A percentile compares a stretch with the other conserved stretches of the same genome.
Evolutionary conservation across 2,797 vertebrate species (phyloP).

Genomic region (Uromys caudimaculatus): DNA sequence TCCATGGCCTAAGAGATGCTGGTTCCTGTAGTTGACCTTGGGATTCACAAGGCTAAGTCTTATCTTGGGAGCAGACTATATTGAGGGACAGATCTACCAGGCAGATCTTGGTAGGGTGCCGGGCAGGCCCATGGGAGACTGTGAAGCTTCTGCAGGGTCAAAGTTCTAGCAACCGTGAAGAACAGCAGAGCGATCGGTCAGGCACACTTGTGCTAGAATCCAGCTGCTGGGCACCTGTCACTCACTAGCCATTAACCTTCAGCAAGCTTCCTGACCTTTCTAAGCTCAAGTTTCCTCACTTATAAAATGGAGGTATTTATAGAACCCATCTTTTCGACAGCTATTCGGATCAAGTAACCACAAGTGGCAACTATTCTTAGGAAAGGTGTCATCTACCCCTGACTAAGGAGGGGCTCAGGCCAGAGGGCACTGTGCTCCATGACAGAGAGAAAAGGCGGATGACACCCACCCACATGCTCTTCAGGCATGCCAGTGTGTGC

Average conservation of each 20-base stretch:
- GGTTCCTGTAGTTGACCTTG: too few species aligned
- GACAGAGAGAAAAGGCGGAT: neutral
- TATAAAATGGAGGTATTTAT: slow-evolving; percentile 65
- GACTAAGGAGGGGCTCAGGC: neutral
- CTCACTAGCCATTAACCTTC: neutral
- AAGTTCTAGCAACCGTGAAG: rapidly evolving
- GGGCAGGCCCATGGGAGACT: rapidly evolving
- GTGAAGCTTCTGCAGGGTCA: neutral
- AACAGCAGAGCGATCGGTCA: neutral
- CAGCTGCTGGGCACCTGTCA: neutral
- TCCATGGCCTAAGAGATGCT: neutral
- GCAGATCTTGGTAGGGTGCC: neutral
- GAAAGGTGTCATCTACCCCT: neutral
- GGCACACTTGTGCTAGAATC: neutral
- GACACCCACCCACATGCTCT: neutral
- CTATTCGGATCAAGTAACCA: neutral
- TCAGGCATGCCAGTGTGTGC: neutral
- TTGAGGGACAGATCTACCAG: neutral
- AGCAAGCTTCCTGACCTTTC: slow-evolving; percentile 4
- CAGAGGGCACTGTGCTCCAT: neutral
- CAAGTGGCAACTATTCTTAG: slow-evolving; percentile 53
- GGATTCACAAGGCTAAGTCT: neutral
- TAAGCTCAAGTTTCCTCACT: slow-evolving; percentile 52
- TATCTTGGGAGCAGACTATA: too few species aligned
- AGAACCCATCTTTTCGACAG: neutral